Evolutionary conservation across 2,888 invertebrate species (phyloP).

Genomic region (Dicyrtomina minuta): DNA sequence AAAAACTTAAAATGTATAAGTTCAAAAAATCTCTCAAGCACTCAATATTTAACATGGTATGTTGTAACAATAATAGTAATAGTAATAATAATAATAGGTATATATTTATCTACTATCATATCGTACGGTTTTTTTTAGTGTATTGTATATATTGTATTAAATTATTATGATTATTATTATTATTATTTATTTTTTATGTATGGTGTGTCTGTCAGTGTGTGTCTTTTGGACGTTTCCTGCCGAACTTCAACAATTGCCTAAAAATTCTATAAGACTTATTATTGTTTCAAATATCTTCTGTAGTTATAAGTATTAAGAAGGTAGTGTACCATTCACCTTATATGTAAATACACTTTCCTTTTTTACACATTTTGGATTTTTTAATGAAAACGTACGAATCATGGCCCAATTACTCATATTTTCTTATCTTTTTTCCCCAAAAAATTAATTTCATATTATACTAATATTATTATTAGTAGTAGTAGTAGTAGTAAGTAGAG

Average conservation of each 20-base stretch:
- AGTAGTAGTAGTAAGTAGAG: too few species aligned
- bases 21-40: too few species aligned
- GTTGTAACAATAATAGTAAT: slow-evolving; percentile 7
- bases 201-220: slow-evolving; percentile 17
- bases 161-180: too few species aligned
- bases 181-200: slow-evolving; percentile 3
- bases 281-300: not conserved
- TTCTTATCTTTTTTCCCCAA: not conserved
- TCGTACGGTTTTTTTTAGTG: too few species aligned
- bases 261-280: not conserved
- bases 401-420: slow-evolving; percentile 10
- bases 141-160: not conserved
- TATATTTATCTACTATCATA: too few species aligned
- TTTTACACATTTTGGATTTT: not conserved
- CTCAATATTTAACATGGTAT: not conserved
- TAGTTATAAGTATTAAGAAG: not conserved
- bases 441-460: slow-evolving; percentile 1
- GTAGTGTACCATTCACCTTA: too few species aligned
- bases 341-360: not conserved
- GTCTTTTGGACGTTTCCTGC: slow-evolving; percentile 33
- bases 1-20: not conserved
- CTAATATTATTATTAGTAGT: not conserved
- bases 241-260: slow-evolving; percentile 12
- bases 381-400: slow-evolving; percentile 19
- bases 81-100: not conserved